Evolutionary conservation across 2,888 invertebrate species (phyloP).

Genomic region (Melinaea marsaeus): DNA sequence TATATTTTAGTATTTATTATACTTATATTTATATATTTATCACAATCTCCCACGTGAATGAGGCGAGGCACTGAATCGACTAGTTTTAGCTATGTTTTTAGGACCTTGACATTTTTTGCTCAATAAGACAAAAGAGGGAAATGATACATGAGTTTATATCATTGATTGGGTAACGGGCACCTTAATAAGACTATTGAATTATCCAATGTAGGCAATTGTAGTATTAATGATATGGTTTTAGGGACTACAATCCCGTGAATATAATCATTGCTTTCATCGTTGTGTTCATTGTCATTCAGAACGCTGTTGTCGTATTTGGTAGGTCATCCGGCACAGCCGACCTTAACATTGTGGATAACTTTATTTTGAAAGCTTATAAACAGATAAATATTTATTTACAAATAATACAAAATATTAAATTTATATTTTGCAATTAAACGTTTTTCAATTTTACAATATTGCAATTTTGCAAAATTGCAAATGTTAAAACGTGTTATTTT

Average conservation of each 20-base stretch:
- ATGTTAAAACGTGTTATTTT: too few species aligned
- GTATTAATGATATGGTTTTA: background rate
- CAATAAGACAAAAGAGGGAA: too few species aligned
- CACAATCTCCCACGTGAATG: conserved; percentile 19
- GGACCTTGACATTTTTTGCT: conserved; percentile 21
- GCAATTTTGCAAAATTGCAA: too few species aligned
- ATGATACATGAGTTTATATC: too few species aligned
- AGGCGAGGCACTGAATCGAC: conserved; percentile 22
- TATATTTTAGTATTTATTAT: background rate
- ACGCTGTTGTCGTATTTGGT: conserved; percentile 39
- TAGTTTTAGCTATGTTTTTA: conserved; percentile 14
- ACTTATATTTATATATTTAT: background rate
- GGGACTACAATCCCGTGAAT: background rate
- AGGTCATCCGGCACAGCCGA: conserved; percentile 40
- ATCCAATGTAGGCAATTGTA: too few species aligned
- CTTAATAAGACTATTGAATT: too few species aligned
- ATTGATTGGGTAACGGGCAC: too few species aligned
- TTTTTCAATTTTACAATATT: too few species aligned
- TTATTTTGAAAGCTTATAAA: too few species aligned
- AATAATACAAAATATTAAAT: too few species aligned
- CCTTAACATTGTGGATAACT: conserved; percentile 36
- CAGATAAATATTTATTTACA: too few species aligned
- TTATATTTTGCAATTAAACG: too few species aligned
- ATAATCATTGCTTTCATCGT: background rate
- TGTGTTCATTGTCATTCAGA: conserved; percentile 32